Evolutionary conservation across 2,888 invertebrate genomes (phyloP), one percentile per base, ranked within the genome.

Genomic region (Hyposoter dolosus): DNA sequence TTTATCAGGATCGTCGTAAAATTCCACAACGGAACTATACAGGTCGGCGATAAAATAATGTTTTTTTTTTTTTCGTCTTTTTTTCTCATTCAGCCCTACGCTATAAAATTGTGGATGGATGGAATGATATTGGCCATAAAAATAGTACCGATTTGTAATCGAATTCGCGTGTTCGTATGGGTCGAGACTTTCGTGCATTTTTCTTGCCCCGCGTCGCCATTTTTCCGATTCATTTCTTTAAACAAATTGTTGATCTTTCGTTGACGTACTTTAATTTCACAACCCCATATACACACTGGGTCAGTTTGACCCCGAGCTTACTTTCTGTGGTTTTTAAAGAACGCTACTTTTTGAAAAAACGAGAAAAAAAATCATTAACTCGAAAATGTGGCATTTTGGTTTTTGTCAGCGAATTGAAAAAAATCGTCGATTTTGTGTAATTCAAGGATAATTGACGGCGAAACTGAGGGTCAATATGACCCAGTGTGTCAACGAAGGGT

Each of bases 51-150:
- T n/a, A 77, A 63, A 77, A 80, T 50, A 68, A 77, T 76, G 53
- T 63, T 80, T 80, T 50, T 81, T 63, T 80, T 80, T 50, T 81
- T 77, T 82, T 75, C 71, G 75, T 50, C 74, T 77, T 82, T 78
- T 66, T 75, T 45, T 69, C 66, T 80, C 66, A 60, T 71, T 74
- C 50, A 63, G 68, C 65, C 83, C 63, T 79, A 74, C 45, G 71
- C 75, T 76, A 76, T 60, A 43, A 50, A 76, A 72, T 47, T 65
- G 71, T 40, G 65, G 78, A 77, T 45, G 69, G 72, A 74, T 72
- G 72, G n/a, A 81, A 19, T 66, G 81, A 81, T 74, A 81, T 74
- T 81, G 66, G 65, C 71, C 63, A 63, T 72, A 32, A 71, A 80
- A 35, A 53, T 71, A 50, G 47, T 69, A 32, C 69, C 23, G 43